Evolutionary conservation across 2,797 vertebrate species (phyloP), one percentile per base, ranked within the genome.

Genomic region (Cryptoprocta ferox): DNA sequence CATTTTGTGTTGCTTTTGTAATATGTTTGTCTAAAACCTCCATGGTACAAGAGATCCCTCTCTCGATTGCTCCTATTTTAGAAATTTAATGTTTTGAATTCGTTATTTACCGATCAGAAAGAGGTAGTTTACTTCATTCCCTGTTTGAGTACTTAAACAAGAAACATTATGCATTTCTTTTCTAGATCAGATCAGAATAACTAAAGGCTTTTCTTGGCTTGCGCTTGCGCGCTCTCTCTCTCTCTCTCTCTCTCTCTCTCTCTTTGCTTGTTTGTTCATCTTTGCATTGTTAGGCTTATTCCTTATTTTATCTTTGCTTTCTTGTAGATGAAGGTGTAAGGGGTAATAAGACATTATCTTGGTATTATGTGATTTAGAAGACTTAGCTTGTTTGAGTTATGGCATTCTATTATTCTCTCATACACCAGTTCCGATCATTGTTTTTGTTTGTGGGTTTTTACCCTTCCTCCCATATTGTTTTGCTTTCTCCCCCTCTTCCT

Each of bases 401-500:
- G 63, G 48, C 59, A 15, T 95, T 92, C 82, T 96, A n/a, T 75
- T 89, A 73, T 97, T 94, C 30, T 96, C 13, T 94, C 53, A 79
- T 85, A 19, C 19, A 65, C 30, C 73, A 96, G 48, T 90, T 96
- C 80, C 10, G 1, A 66, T 96, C 73, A 80, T 88, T 45, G 42
- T 91, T 53, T 95, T 63, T 93, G 66, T 92, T 81, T 90, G 65
- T 96, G 80, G 79, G 61, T 79, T 84, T 93, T 95, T 97, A 48
- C 65, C 73, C 56, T 78, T 37, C 50, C 53, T 89, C 12, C 78
- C 84, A 65, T 88, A 88, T 97, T 97, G 81, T 97, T 97, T 97
- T 98, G 48, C 78, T 92, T 92, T 84, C 50, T 82, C 32, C n/a
- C 71, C n/a, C 6, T 86, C 18, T 96, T 73, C 78, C 32, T 97